These are phyloP conservation scores for Diphyllodes magnificus DNA, from an alignment of 2,113 vertebrate species.

Conservation along the genomic window DNA sequence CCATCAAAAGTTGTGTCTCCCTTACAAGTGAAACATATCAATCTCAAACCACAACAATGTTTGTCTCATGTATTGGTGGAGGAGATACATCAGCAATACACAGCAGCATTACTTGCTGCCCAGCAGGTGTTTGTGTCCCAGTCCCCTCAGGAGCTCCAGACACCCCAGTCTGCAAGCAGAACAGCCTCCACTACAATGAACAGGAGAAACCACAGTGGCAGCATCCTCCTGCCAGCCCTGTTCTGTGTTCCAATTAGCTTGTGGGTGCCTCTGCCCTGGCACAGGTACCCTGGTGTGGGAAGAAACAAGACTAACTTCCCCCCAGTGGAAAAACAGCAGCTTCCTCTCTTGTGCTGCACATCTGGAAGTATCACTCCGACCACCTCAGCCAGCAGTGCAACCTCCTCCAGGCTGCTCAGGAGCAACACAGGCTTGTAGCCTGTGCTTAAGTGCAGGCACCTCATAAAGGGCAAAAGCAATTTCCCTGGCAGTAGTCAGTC, in stretches of 20 bases:
- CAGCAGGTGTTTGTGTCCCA: not conserved
- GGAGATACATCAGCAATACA: not conserved
- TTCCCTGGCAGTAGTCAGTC: not conserved
- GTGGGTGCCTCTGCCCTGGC: not conserved
- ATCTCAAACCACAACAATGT: not conserved
- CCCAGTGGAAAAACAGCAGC: not conserved
- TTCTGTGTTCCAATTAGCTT: accelerated
- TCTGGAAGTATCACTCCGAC: not conserved
- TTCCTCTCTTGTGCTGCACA: not conserved
- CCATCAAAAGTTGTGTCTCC: not conserved
- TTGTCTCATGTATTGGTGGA: not conserved
- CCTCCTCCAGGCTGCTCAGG: not conserved
- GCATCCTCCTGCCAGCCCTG: not conserved
- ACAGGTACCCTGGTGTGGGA: not conserved
- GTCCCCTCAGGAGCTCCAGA: not conserved
- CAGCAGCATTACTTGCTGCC: not conserved
- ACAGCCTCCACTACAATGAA: not conserved
- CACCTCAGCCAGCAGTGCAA: not conserved
- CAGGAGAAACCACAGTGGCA: not conserved
- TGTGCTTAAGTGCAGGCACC: not conserved
- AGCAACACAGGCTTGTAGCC: not conserved
- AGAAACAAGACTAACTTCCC: not conserved
- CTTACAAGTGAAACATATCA: not conserved
- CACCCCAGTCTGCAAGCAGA: not conserved
- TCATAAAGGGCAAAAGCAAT: not conserved